Evolutionary conservation across 2,888 invertebrate species (phyloP), one percentile per base, ranked within the genome.

Genomic region (Pseudococcus viburni): DNA sequence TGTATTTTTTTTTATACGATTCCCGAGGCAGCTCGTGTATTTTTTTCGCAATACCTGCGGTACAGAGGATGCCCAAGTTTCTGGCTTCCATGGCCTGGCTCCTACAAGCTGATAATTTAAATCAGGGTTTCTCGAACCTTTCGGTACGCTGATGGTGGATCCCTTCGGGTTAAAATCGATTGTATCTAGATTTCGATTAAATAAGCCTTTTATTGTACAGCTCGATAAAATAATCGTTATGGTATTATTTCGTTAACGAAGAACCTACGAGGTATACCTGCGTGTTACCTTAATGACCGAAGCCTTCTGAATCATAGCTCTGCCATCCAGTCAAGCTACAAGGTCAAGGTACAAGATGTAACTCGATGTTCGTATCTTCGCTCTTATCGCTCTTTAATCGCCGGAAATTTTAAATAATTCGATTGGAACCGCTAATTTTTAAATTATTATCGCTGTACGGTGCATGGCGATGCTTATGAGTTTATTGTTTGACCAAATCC

Each of bases 381-480:
- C 22, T 46, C 46, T 83, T 48, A 42, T 46, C 46, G 46, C 12
- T 11, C 46, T 46, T 46, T 85, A 85, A 85, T 85, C 55, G 51
- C 85, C 85, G 85, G 85, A 85, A 85, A 85, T 55, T 51, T 55
- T 55, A 26, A 19, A 55, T 85, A 85, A 85, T 85, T 85, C 55
- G 85, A 85, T 85, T 85, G 85, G 85, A 85, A 85, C 85, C 85
- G 55, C 85, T 85, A 85, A 85, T 85, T 85, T 85, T 85, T 46
- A 15, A 46, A 84, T 84, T 84, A 22, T 84, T 84, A 42, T 84
- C 48, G n/a, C 19, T 12, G 26, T 33, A 33, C 26, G 26, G 46
- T 46, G 46, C 12, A 46, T 12, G 46, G 46, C 46, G 46, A 12
- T 46, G 12, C 46, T 46, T 46, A 12, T 46, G 46, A 46, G 46